Conservation (phyloP, 2,888 invertebrate species). For the Nomada flava region DNA sequence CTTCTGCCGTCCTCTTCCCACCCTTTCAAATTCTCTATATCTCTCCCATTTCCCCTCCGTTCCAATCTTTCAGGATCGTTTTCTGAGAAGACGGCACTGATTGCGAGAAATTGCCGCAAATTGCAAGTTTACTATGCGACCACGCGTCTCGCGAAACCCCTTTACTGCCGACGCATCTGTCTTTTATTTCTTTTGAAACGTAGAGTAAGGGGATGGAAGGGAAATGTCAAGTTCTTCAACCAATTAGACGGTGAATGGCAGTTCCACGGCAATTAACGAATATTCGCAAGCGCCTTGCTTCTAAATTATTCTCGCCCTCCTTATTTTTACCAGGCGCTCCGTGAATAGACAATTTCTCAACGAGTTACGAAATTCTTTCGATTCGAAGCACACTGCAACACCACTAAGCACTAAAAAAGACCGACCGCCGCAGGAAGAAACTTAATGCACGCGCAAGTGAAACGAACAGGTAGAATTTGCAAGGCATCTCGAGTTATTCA, state of each 20-base stretch:
- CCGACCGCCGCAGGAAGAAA: background rate
- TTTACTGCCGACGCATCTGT: background rate
- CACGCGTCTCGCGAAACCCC: background rate
- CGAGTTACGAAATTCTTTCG: background rate
- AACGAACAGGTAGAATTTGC: background rate
- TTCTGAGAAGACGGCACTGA: conserved; percentile 3
- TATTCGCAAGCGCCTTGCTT: background rate
- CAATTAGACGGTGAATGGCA: conserved; percentile 19
- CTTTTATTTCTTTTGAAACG: background rate
- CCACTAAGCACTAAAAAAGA: no score
- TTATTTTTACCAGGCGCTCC: no score
- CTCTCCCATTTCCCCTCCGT: conserved; percentile 1
- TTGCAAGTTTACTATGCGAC: conserved; percentile 14
- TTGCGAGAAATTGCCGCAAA: conserved; percentile 38
- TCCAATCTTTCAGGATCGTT: conserved; percentile 11
- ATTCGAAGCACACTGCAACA: no score
- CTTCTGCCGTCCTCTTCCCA: background rate
- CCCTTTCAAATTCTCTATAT: background rate
- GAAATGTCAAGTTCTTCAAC: conserved; percentile 20
- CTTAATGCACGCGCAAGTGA: background rate
- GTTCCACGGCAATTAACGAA: conserved; percentile 26
- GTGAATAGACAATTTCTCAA: background rate
- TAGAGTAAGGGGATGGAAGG: background rate
- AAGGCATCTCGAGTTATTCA: background rate
- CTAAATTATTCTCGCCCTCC: no score